Percentiles rank a stretch among this genome's conserved stretches.
These are phyloP conservation scores for Paradoxurus hermaphroditus DNA, from an alignment of 2,113 vertebrate genomes.

Conservation along the genomic window DNA sequence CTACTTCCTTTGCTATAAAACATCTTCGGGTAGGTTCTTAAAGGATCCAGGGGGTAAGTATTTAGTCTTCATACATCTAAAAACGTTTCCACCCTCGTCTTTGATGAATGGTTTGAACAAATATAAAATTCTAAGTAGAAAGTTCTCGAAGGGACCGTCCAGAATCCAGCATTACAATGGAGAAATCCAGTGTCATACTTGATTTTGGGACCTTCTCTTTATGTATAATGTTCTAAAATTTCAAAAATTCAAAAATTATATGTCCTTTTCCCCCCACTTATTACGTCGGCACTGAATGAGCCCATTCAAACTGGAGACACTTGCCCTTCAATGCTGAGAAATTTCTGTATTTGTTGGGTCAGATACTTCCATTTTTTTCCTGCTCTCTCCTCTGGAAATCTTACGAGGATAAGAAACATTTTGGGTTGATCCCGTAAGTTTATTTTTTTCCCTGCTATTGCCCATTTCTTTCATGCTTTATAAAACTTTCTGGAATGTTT, in stretches of 20 bases:
- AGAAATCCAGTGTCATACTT: not conserved
- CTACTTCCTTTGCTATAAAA: not conserved
- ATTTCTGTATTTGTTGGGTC: not conserved
- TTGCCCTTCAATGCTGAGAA: not conserved
- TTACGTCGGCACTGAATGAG: not conserved
- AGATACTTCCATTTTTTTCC: not conserved
- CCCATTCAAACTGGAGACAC: not conserved
- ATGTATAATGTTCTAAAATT: not conserved
- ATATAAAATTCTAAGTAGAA: not conserved
- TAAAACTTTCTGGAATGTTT: not conserved
- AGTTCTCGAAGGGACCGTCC: not conserved
- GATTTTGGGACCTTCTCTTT: not conserved
- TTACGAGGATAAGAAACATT: not conserved
- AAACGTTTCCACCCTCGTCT: not conserved
- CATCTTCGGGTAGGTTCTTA: not conserved
- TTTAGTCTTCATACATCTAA: not conserved
- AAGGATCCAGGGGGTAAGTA: not conserved
- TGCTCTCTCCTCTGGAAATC: not conserved
- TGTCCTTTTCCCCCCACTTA: not conserved
- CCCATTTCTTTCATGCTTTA: not conserved
- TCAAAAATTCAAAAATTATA: not conserved
- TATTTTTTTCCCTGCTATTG: not conserved
- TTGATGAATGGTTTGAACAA: not conserved
- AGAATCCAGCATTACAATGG: not conserved
- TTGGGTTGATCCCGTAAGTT: not conserved